A percentile compares a stretch with the other conserved stretches of the same genome.
These are phyloP conservation scores for Liasis olivaceus DNA, from an alignment of 2,797 vertebrate genomes.

Conservation along the genomic window DNA sequence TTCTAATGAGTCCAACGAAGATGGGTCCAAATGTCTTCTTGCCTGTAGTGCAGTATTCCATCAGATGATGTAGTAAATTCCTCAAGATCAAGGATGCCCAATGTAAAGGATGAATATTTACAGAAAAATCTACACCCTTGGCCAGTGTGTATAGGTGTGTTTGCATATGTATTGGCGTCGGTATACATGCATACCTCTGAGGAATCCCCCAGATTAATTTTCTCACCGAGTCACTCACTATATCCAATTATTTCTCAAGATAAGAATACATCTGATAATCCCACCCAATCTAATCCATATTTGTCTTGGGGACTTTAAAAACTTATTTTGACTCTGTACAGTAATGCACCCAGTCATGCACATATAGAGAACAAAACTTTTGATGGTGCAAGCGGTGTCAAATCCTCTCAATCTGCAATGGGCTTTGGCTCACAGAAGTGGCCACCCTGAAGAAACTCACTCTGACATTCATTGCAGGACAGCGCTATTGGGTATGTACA, in stretches of 20 bases:
- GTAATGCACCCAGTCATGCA: neutral
- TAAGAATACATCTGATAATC: neutral
- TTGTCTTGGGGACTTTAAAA: neutral
- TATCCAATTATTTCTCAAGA: neutral
- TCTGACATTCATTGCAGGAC: neutral
- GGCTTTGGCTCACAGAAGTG: neutral
- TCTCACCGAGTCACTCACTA: neutral
- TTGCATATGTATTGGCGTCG: neutral
- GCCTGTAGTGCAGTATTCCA: neutral
- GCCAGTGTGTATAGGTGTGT: neutral
- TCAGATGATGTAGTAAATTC: neutral
- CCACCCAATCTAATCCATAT: neutral
- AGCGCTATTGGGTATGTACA: neutral
- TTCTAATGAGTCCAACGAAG: constrained; percentile 18
- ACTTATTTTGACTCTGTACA: neutral
- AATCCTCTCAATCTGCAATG: neutral
- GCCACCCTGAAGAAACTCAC: neutral
- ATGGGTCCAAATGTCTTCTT: neutral
- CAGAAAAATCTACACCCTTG: neutral
- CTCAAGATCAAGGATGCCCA: neutral
- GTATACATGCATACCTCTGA: neutral
- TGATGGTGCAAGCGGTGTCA: neutral
- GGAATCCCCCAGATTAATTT: neutral
- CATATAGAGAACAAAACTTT: neutral
- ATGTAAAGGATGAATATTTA: neutral